A percentile compares a stretch with the other conserved stretches of the same genome.
Evolutionary conservation across 2,113 vertebrate species (phyloP).

Genomic region (Furnarius figulus): DNA sequence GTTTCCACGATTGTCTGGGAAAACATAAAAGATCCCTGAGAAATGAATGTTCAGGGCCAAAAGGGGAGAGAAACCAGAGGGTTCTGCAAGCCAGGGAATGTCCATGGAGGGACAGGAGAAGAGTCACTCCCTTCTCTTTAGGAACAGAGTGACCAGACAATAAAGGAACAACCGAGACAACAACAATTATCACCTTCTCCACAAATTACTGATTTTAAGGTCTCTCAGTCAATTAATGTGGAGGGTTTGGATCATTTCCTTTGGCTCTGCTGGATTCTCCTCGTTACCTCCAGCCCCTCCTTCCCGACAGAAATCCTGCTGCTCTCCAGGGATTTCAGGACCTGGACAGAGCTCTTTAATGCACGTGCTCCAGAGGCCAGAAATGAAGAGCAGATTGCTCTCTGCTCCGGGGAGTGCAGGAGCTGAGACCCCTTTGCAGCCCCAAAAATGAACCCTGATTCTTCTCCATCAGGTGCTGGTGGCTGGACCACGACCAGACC

Average conservation of each 20-base stretch:
- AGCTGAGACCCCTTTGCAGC: neutral
- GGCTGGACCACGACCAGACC: neutral
- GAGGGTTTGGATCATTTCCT: neutral
- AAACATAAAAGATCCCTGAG: neutral
- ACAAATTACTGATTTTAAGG: neutral
- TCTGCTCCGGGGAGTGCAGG: neutral
- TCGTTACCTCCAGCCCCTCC: neutral
- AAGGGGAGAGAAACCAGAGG: neutral
- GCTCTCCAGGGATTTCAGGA: neutral
- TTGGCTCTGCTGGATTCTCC: neutral
- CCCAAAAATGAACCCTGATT: no score
- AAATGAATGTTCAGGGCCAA: neutral
- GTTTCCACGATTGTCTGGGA: neutral
- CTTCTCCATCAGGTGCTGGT: no score
- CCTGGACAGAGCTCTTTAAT: no score
- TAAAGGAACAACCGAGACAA: neutral
- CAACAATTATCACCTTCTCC: neutral
- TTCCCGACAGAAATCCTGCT: neutral
- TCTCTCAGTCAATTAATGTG: neutral
- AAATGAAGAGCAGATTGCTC: neutral
- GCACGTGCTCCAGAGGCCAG: neutral
- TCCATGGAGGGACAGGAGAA: accelerated
- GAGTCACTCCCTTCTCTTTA: neutral
- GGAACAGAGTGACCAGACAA: neutral
- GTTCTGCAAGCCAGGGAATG: neutral